phyloP scores from a whole-genome alignment of 2,113 vertebrate genomes.

The Tiliqua scincoides region DNA sequence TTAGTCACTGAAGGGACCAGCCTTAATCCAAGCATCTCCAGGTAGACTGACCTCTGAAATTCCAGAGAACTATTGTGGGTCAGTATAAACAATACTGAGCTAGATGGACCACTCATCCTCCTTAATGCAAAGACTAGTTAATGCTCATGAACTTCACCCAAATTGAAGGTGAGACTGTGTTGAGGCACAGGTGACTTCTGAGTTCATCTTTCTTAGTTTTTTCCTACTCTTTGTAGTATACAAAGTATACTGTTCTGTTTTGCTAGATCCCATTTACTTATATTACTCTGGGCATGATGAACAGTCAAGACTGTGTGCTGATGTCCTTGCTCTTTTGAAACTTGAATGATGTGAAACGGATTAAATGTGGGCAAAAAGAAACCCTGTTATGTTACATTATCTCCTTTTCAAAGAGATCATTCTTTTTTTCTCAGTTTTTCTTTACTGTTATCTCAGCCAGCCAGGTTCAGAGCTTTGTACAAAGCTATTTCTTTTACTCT shows the following conservation, averaged over 20 bases:
- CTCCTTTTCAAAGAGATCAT: conserved; percentile 28
- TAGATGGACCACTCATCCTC: too few relatives aligned
- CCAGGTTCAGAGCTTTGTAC: neutral
- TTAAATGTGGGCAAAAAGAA: conserved; percentile 10
- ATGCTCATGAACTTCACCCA: too few relatives aligned
- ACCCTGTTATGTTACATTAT: conserved; percentile 6
- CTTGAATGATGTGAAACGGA: neutral
- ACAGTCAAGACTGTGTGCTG: neutral
- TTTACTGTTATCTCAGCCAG: conserved; percentile 10
- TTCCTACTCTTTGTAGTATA: neutral
- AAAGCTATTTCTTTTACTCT: neutral
- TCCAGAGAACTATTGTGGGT: too few relatives aligned
- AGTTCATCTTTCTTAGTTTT: neutral
- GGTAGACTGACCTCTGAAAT: too few relatives aligned
- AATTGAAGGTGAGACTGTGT: neutral
- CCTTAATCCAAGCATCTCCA: too few relatives aligned
- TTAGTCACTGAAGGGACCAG: too few relatives aligned
- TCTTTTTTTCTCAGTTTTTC: conserved; percentile 47
- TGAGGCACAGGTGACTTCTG: neutral
- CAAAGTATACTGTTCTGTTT: neutral
- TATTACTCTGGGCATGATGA: neutral
- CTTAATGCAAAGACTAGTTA: too few relatives aligned
- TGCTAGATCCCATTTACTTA: neutral
- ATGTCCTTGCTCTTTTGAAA: rapidly evolving
- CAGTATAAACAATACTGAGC: too few relatives aligned